Percentiles rank a stretch among this genome's conserved stretches.
Evolutionary conservation across 2,888 invertebrate species (phyloP).

Genomic region (Altica lythri): DNA sequence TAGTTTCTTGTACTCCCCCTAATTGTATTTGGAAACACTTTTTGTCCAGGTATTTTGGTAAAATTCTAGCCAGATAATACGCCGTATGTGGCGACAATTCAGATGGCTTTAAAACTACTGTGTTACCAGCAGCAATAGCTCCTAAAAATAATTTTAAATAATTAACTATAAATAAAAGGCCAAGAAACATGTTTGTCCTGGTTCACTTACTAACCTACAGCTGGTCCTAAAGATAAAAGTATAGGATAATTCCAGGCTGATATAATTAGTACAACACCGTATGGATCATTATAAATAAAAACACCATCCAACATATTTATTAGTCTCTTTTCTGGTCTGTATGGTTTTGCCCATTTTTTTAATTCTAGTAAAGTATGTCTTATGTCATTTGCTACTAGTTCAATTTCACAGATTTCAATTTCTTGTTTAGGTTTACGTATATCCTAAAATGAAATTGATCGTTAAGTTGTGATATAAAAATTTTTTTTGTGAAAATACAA

Average conservation of each 20-base stretch:
- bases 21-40: conserved; percentile 80
- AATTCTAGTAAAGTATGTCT: conserved; percentile 71
- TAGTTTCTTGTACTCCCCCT: conserved; percentile 86
- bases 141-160: conserved; percentile 35
- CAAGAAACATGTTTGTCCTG: no score
- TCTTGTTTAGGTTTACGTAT: conserved; percentile 82
- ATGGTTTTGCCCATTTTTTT: conserved; percentile 78
- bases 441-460: conserved; percentile 59
- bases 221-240: conserved; percentile 77
- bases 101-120: conserved; percentile 91
- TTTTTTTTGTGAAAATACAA: background rate
- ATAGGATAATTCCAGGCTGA: conserved; percentile 99
- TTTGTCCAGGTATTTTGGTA: conserved; percentile 91
- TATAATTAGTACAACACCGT: conserved; percentile 86
- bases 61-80: conserved; percentile 69
- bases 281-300: conserved; percentile 83
- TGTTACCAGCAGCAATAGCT: conserved; percentile 93
- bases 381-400: conserved; percentile 77
- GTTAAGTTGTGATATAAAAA: background rate
- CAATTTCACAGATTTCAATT: conserved; percentile 77
- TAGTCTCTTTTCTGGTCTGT: conserved; percentile 69
- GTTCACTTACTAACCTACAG: conserved; percentile 63
- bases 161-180: background rate
- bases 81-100: conserved; percentile 80
- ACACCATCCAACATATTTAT: conserved; percentile 76